Base-by-base conservation (phyloP, 2,888 invertebrate genomes). In the Pinctada fucata region DNA sequence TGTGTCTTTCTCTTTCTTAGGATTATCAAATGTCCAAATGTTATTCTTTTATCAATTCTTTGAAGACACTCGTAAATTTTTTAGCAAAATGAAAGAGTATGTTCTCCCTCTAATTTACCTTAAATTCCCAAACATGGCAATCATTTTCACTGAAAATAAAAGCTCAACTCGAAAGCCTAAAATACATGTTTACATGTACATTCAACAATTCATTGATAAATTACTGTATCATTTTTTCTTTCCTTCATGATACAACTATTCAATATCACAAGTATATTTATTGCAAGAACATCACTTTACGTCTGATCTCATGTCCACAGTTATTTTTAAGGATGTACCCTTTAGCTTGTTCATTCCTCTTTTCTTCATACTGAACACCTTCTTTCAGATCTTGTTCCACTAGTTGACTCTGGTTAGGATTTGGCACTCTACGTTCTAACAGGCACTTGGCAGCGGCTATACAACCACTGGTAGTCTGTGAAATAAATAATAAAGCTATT, bases 311-410 rank as follows among this genome's bases (percentile, higher is more conserved):
- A 31, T 31, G 31, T 31, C 31, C 31, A 31, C 31, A 31, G 31
- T 31, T 31, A 31, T 31, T 31, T 31, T 31, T 31, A 31, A 31
- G 31, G 31, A 31, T 79, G 74, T 73, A 86, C 88, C 78, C 82
- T 4, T 78, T 74, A 70, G 78, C 82, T 63, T 79, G 51, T 0
- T 71, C 72, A 72, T 84, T 88, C 71, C 83, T 85, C 4, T 76
- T 69, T 10, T 67, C 72, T 81, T 90, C 89, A 64, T 70, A 75
- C 48, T 81, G 71, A 4, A 76, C 45, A 0, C 84, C 87, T 47
- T 66, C 51, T 50, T 79, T 71, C 72, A 85, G 68, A 13, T 85
- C 85, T 48, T 80, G 63, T 2, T 52, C 67, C 4, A 83, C 78
- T 64, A 85, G 79, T 4, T 80, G 75, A 16, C 72, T 72, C 2